Percentiles rank a stretch among this genome's conserved stretches.
phyloP scores from a whole-genome alignment of 2,113 vertebrate species.

The Carlito syrichta region DNA sequence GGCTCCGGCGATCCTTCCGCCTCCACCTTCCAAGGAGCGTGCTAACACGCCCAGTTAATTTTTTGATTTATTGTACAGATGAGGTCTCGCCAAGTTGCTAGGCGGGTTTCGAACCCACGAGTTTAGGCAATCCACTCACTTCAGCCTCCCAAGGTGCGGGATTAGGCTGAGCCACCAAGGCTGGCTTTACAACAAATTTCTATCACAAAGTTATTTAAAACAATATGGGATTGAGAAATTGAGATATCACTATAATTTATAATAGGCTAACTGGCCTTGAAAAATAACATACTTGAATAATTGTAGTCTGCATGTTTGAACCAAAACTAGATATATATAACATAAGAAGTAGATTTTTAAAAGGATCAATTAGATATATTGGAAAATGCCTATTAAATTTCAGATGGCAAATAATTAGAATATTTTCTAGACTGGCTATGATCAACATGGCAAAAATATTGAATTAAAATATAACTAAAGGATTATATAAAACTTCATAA shows the following conservation, averaged over 20 bases:
- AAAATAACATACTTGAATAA: not conserved
- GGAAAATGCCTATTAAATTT: not conserved
- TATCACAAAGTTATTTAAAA: not conserved
- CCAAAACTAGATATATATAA: not conserved
- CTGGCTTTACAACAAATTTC: not conserved
- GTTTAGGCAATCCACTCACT: no score
- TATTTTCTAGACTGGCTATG: not conserved
- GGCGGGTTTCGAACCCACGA: no score
- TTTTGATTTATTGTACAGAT: no score
- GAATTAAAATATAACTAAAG: not conserved
- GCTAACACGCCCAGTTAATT: no score
- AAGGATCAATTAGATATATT: not conserved
- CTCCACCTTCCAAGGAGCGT: no score
- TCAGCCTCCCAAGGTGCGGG: no score
- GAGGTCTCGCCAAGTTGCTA: no score
- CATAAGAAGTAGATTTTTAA: not conserved
- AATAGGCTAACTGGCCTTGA: not conserved
- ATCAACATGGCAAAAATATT: not conserved
- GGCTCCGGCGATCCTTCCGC: no score
- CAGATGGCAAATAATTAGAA: not conserved
- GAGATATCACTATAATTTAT: not conserved
- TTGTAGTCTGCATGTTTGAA: not conserved
- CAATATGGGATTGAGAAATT: not conserved
- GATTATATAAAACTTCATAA: not conserved
- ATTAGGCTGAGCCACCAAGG: no score